Conservation (phyloP, 2,797 vertebrate genomes). For the Kryptopterus vitreolus region DNA sequence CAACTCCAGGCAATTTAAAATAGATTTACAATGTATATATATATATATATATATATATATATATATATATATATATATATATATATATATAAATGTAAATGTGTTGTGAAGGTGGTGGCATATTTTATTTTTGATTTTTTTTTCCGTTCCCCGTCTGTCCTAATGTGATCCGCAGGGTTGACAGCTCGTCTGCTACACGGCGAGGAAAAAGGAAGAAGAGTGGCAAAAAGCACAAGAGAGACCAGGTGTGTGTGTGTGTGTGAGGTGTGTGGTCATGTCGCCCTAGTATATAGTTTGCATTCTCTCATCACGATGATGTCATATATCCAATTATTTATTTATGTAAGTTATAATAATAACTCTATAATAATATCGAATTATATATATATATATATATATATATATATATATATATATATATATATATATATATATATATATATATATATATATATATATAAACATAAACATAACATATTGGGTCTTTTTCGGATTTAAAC, state of each 20-base stretch:
- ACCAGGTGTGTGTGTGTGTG: slow-evolving; percentile 80
- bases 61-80: neutral
- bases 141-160: slow-evolving; percentile 15
- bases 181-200: slow-evolving; percentile 87
- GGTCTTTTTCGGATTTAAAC: no score
- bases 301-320: neutral
- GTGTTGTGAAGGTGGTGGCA: neutral
- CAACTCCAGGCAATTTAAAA: slow-evolving; percentile 10
- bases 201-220: slow-evolving; percentile 94
- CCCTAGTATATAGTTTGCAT: no score
- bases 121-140: neutral
- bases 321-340: no score
- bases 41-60: neutral
- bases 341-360: no score
- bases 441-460: no score
- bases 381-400: no score
- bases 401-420: no score
- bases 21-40: neutral
- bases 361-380: neutral
- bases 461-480: no score
- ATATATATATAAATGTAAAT: neutral
- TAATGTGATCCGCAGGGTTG: slow-evolving; percentile 72
- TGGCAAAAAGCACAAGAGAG: slow-evolving; percentile 92
- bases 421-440: no score
- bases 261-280: slow-evolving; percentile 31